These are phyloP conservation scores for Coregonus ussuriensis DNA, from an alignment of 2,797 vertebrate genomes.

Conservation along the genomic window DNA sequence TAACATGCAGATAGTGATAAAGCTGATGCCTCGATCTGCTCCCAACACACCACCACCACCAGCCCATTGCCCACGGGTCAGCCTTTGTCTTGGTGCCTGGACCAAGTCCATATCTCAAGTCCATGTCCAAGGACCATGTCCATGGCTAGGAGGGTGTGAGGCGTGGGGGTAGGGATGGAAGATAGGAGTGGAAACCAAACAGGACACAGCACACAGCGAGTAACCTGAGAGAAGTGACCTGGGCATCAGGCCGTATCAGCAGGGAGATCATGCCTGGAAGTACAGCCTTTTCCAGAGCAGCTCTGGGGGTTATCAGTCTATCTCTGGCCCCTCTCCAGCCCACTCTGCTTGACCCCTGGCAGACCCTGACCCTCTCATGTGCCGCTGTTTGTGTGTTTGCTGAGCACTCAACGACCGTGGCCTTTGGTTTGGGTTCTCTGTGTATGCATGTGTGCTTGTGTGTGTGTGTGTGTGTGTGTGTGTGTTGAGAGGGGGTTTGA, in stretches of 20 bases:
- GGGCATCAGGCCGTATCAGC: constrained; percentile 40
- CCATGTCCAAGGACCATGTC: constrained; percentile 56
- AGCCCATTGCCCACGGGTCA: not conserved
- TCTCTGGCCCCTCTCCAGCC: constrained; percentile 64
- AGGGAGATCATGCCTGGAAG: constrained; percentile 34
- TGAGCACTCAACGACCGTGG: not conserved
- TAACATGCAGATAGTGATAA: too few species aligned
- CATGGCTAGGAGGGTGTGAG: constrained; percentile 45
- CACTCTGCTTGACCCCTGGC: constrained; percentile 54
- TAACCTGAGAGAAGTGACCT: constrained; percentile 72
- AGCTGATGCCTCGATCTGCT: not conserved
- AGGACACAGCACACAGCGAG: constrained; percentile 37
- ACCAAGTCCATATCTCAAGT: constrained; percentile 54
- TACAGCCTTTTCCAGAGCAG: constrained; percentile 16
- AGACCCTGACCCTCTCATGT: constrained; percentile 43
- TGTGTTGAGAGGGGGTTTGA: constrained; percentile 25
- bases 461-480: constrained; percentile 25
- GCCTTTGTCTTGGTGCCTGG: constrained; percentile 18
- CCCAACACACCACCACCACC: not conserved
- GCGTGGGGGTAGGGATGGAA: not conserved
- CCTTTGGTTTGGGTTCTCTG: constrained; percentile 16
- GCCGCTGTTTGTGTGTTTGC: constrained; percentile 18
- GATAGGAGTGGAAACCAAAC: constrained; percentile 38
- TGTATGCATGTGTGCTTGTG: constrained; percentile 15
- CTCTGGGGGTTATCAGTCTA: constrained; percentile 54